phyloP scores from a whole-genome alignment of 2,797 vertebrate species.

The Zenarchopterus dispar region DNA sequence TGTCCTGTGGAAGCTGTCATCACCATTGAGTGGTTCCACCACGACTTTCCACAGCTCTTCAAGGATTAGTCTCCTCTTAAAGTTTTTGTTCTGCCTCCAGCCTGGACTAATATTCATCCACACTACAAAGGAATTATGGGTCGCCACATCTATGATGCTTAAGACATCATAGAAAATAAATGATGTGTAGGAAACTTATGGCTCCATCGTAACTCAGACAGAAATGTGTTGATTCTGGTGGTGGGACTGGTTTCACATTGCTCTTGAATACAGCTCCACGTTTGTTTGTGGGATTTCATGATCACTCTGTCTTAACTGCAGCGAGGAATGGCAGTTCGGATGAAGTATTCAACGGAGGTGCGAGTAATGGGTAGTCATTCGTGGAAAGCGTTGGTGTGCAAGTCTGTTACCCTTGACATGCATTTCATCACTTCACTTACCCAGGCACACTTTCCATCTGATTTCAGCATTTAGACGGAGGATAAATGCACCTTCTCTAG shows the following conservation, averaged over 20 bases:
- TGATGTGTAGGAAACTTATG: constrained; percentile 33
- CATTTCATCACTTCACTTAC: constrained; percentile 66
- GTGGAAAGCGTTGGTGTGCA: constrained; percentile 51
- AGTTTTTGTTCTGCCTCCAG: no score
- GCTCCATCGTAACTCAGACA: constrained; percentile 28
- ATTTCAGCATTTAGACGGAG: constrained; percentile 60
- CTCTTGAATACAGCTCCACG: constrained; percentile 34
- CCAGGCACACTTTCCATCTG: constrained; percentile 34
- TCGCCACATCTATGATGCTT: no score
- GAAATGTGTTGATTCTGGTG: constrained; percentile 26
- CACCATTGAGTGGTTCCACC: no score
- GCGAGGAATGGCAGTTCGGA: constrained; percentile 50
- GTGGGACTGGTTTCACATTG: constrained; percentile 19
- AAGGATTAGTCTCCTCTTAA: no score
- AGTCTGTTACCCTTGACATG: constrained; percentile 72
- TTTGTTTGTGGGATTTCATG: constrained; percentile 66
- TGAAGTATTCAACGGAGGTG: constrained; percentile 57
- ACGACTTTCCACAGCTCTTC: no score
- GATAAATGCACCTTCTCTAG: constrained; percentile 73
- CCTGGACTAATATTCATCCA: no score
- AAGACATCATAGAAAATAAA: constrained; percentile 10
- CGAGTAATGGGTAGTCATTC: constrained; percentile 67
- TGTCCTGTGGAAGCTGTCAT: no score
- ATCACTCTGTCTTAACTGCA: constrained; percentile 46
- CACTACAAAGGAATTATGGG: no score